Base-by-base conservation (phyloP, 2,888 invertebrate genomes). In the Dicyrtomina minuta region DNA sequence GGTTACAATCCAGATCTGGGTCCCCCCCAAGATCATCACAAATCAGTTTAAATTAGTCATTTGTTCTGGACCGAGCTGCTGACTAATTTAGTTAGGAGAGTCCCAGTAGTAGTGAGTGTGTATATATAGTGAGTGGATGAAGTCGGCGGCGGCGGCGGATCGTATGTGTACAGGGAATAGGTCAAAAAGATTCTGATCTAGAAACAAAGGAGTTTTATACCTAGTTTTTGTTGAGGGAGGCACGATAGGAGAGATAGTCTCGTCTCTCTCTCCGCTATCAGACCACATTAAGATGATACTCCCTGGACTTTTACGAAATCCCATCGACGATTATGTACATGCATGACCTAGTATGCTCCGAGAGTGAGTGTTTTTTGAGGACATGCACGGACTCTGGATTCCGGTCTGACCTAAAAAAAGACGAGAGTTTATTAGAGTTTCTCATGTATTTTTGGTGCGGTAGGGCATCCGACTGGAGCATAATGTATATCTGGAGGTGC, bases 321-420 rank as follows among this genome's bases (percentile, higher is more conserved):
- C 44, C 2, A n/a, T 44, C n/a, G 15, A 1, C 2, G 43, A 43
- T 12, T 8, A 43, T 12, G 43, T 12, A n/a, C n/a, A n/a, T n/a
- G n/a, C n/a, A n/a, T n/a, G n/a, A n/a, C n/a, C n/a, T n/a, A n/a
- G n/a, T n/a, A n/a, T n/a, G n/a, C n/a, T n/a, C n/a, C 13, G 8
- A 41, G 13, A 41, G 43, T 12, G 43, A 41, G 43, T 56, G 17
- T 56, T 56, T 61, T 62, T 62, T 62, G 49, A 62, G 62, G 62
- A 49, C 62, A 62, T 62, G 62, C 62, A 24, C n/a, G 49, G 24
- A 62, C 62, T 62, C 61, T 62, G 62, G 62, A 62, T 62, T 62
- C 62, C 62, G 62, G 62, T 13, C 27, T 62, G 62, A 62, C 62
- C 62, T 62, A 62, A 46, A 62, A n/a, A 56, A 62, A 62, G 62